A percentile compares a stretch with the other conserved stretches of the same genome.
These are phyloP conservation scores for Zootoca vivipara DNA, from an alignment of 2,113 vertebrate species.

Conservation along the genomic window DNA sequence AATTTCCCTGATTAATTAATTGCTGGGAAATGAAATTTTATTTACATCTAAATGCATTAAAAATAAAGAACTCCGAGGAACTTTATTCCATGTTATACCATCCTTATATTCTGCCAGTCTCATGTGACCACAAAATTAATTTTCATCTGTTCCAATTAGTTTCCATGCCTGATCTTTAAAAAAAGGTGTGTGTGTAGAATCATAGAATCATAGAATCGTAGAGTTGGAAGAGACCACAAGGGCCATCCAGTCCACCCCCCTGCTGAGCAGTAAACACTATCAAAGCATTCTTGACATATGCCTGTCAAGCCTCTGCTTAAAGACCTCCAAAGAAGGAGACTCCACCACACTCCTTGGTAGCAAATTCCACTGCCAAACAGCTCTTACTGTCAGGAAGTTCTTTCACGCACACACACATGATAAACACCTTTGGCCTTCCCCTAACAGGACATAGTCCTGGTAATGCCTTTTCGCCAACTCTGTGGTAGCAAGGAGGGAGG, in stretches of 20 bases:
- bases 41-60: slow-evolving; percentile 61
- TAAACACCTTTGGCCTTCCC: not conserved
- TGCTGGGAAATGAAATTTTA: slow-evolving; percentile 59
- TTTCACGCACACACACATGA: slow-evolving; percentile 26
- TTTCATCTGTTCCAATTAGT: slow-evolving; percentile 26
- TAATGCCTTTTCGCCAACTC: not conserved
- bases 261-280: no score
- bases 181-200: no score
- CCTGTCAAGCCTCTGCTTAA: no score
- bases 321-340: no score
- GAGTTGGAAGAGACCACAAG: no score
- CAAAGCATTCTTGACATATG: no score
- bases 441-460: not conserved
- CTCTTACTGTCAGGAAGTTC: no score
- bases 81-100: slow-evolving; percentile 54
- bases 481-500: not conserved
- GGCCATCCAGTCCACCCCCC: no score
- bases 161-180: not conserved
- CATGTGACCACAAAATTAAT: slow-evolving; percentile 48
- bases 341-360: no score
- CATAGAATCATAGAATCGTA: no score
- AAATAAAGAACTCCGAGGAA: slow-evolving; percentile 49
- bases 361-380: no score
- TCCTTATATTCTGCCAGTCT: slow-evolving; percentile 39
- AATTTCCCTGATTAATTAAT: slow-evolving; percentile 65